Percentiles rank a stretch among this genome's conserved stretches.
These are phyloP conservation scores for Watsonalla binaria DNA, from an alignment of 2,888 invertebrate species.

Conservation along the genomic window DNA sequence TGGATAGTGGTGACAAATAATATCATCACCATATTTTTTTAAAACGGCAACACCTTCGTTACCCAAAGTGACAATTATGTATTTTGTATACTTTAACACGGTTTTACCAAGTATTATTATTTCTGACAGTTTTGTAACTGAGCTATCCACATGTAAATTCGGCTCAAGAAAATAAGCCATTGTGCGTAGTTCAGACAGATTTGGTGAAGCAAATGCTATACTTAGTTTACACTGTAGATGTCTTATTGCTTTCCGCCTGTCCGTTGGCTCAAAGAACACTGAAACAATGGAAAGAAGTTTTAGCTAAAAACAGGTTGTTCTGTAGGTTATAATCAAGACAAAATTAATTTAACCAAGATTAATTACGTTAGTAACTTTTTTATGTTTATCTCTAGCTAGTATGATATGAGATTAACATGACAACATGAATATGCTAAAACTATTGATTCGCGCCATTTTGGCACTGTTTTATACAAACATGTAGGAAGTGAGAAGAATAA, in stretches of 20 bases:
- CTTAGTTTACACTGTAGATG: constrained; percentile 77
- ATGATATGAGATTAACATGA: too few species aligned
- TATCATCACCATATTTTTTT: constrained; percentile 16
- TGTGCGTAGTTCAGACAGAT: constrained; percentile 84
- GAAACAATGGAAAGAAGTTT: constrained; percentile 72
- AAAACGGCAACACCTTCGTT: constrained; percentile 77
- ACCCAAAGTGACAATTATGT: constrained; percentile 81
- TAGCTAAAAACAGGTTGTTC: too few species aligned
- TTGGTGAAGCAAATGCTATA: constrained; percentile 86
- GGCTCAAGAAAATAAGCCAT: constrained; percentile 79
- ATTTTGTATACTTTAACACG: constrained; percentile 72
- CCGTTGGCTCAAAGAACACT: constrained; percentile 96
- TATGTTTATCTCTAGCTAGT: too few species aligned
- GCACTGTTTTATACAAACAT: too few species aligned
- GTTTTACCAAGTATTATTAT: constrained; percentile 43
- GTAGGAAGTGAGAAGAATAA: too few species aligned
- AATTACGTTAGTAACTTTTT: too few species aligned
- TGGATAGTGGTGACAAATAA: constrained; percentile 49
- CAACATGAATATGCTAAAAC: too few species aligned
- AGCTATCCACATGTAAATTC: constrained; percentile 22
- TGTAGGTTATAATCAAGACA: too few species aligned
- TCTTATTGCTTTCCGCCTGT: constrained; percentile 85
- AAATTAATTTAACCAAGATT: too few species aligned
- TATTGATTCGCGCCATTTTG: too few species aligned
- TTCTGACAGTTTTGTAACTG: constrained; percentile 31